Evolutionary conservation across 2,113 vertebrate genomes (phyloP).

Genomic region (Tyrannus savana): DNA sequence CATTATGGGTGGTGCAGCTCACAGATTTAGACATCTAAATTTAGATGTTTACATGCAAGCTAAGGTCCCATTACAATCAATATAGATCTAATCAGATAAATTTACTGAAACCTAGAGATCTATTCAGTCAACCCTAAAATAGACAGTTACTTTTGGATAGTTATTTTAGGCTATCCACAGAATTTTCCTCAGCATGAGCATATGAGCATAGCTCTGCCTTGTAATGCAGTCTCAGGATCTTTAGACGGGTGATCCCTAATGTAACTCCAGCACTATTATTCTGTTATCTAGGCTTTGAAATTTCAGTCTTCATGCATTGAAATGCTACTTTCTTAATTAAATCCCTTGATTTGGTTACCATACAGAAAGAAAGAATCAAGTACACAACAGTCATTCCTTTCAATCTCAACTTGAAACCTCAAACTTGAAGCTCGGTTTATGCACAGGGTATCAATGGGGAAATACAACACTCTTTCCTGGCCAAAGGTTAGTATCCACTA

Average conservation of each 20-base stretch:
- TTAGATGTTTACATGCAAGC: neutral
- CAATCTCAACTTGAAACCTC: neutral
- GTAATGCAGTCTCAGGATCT: neutral
- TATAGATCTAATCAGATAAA: neutral
- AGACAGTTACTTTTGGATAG: neutral
- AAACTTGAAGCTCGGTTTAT: neutral
- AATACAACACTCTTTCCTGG: neutral
- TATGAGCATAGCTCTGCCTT: rapidly evolving
- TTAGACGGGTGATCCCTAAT: neutral
- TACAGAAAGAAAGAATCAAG: neutral
- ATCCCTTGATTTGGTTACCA: neutral
- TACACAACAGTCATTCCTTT: neutral
- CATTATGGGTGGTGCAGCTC: neutral
- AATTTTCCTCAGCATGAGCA: neutral
- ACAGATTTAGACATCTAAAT: conserved; percentile 23
- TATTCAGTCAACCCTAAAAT: neutral
- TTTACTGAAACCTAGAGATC: neutral
- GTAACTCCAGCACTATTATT: neutral
- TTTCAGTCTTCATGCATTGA: neutral
- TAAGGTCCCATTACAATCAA: neutral
- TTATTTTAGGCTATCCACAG: neutral
- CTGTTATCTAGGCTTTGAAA: neutral
- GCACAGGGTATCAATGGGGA: neutral
- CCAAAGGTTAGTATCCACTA: neutral
- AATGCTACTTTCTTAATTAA: neutral